Evolutionary conservation across 2,797 vertebrate species (phyloP), one percentile per base, ranked within the genome.

Genomic region (Pyrrhura leucotis): DNA sequence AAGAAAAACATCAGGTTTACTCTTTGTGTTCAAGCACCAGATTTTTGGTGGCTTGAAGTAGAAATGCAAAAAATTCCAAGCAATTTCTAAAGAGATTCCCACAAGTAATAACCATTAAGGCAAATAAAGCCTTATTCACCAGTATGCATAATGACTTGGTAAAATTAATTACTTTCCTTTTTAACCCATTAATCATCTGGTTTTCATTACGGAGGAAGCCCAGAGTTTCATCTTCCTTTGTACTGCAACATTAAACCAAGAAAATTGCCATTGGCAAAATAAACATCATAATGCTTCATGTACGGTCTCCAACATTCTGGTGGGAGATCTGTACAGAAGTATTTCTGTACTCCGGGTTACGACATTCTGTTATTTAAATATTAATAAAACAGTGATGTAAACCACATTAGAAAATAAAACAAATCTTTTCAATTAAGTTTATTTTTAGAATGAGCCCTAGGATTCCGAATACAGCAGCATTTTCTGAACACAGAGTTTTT

Each of bases 341-440:
- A 92, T 95, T 95, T 96, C 86, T 96, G 93, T 92, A 81, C 91
- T 85, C 62, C 0, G 21, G 80, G 86, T 95, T 95, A 94, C 69
- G 10, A 96, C 89, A 93, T 85, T 94, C 71, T 73, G 83, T 78
- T 97, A 96, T 93, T 96, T 96, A 96, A 96, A 95, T 97, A 96
- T 96, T 97, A 97, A 97, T 96, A 93, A 95, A 95, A 88, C 85
- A 93, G 88, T 95, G 95, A 96, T 93, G 93, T 77, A 97, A 96
- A 92, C 96, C 93, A 90, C 96, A 96, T 89, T 75, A 95, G 89
- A 95, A 94, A 95, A 96, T 88, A 97, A 97, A 94, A 81, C 93
- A 97, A 96, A 96, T 94, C 88, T 93, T 97, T 94, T 95, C 85
- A 95, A 97, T 95, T 91, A 93, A 61, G 67, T 88, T 91, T 97